Evolutionary conservation across 1,140 invertebrate species (phyloP).

Genomic region (Zaprionus capensis): DNA sequence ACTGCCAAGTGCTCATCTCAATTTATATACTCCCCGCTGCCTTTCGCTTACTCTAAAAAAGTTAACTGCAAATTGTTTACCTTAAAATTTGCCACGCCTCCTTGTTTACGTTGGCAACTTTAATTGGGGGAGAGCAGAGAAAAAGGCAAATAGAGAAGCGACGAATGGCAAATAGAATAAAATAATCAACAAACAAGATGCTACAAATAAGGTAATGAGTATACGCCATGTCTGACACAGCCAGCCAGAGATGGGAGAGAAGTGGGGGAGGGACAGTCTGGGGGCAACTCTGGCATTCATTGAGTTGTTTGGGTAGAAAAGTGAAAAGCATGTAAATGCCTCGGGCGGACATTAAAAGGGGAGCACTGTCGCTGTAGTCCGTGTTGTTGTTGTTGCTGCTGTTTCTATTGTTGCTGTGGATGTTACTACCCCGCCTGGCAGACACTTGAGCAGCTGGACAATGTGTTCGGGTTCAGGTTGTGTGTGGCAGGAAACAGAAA

Average conservation of each 20-base stretch:
- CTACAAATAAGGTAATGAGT: slow-evolving; percentile 75
- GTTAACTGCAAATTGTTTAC: background rate
- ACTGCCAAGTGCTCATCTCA: too few relatives aligned
- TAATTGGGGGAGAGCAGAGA: slow-evolving; percentile 37
- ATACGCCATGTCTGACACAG: slow-evolving; percentile 61
- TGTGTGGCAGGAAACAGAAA: slow-evolving; percentile 30
- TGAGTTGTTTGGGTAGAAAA: slow-evolving; percentile 63
- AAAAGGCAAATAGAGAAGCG: slow-evolving; percentile 39
- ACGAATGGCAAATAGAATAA: slow-evolving; percentile 69
- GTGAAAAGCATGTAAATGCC: slow-evolving; percentile 79
- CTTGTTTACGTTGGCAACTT: background rate
- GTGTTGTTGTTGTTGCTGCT: background rate
- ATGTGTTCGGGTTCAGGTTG: slow-evolving; percentile 22
- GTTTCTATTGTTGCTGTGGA: slow-evolving; percentile 9
- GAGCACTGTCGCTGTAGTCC: background rate
- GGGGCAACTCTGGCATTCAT: background rate
- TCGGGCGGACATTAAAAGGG: slow-evolving; percentile 50
- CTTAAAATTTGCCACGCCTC: background rate
- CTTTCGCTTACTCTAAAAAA: background rate
- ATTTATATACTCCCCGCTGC: background rate
- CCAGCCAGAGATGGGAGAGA: slow-evolving; percentile 8
- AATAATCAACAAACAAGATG: slow-evolving; percentile 73
- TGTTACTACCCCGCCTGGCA: slow-evolving; percentile 39
- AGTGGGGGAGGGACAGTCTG: background rate
- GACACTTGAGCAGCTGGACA: slow-evolving; percentile 67